Evolutionary conservation across 2,888 invertebrate species (phyloP).

Genomic region (Carpatolechia fugitivella): DNA sequence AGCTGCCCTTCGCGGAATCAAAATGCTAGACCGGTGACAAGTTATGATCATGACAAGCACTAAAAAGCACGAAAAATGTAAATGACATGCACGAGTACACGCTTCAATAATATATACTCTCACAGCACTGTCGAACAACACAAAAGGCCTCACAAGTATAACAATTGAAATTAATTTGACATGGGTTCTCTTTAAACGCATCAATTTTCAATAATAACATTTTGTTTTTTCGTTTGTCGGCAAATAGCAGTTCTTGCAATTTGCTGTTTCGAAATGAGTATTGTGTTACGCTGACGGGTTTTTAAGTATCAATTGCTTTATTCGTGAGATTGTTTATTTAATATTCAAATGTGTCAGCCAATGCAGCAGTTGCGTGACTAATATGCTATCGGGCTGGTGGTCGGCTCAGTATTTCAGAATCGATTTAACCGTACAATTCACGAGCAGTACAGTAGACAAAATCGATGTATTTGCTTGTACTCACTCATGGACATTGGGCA

Average conservation of each 20-base stretch:
- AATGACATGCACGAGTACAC: too few relatives aligned
- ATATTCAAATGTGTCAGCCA: not conserved
- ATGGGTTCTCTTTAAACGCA: conserved; percentile 52
- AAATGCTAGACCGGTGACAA: too few relatives aligned
- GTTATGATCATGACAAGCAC: too few relatives aligned
- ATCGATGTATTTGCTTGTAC: too few relatives aligned
- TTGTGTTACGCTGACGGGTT: conserved; percentile 32
- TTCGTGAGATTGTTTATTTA: conserved; percentile 33
- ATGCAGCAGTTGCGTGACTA: not conserved
- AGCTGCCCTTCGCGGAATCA: conserved; percentile 59
- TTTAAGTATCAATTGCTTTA: conserved; percentile 35
- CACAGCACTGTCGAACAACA: conserved; percentile 47
- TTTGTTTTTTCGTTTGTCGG: conserved; percentile 31
- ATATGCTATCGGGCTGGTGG: not conserved
- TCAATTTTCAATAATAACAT: conserved; percentile 40
- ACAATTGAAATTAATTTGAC: conserved; percentile 68
- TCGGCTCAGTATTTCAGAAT: too few relatives aligned
- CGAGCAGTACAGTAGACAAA: too few relatives aligned
- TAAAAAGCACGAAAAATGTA: too few relatives aligned
- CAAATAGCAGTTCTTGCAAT: conserved; percentile 27
- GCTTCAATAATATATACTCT: conserved; percentile 32
- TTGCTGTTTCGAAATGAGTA: conserved; percentile 39
- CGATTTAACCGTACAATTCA: too few relatives aligned
- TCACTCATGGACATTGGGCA: too few relatives aligned
- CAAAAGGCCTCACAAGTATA: conserved; percentile 44